Conservation (phyloP, 2,113 vertebrate genomes). For the Antechinus flavipes region DNA sequence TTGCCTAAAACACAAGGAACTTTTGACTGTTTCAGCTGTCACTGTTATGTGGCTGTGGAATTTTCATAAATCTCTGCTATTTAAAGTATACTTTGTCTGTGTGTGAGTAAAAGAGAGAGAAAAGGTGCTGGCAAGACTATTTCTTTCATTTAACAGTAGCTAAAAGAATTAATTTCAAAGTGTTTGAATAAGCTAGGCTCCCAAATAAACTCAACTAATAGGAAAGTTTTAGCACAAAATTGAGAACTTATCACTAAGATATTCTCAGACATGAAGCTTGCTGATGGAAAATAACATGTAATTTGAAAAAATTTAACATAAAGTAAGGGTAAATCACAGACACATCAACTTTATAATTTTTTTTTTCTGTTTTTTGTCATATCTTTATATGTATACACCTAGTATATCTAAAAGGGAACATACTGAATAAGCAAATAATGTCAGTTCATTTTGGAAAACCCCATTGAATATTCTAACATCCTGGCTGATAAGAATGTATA, state of each 20-base stretch:
- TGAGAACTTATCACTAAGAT: neutral
- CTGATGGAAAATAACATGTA: neutral
- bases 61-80: conserved; percentile 29
- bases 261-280: neutral
- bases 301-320: neutral
- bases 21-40: neutral
- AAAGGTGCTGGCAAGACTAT: conserved; percentile 25
- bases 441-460: conserved; percentile 25
- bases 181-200: conserved; percentile 34
- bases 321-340: neutral
- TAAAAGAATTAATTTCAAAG: conserved; percentile 46
- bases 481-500: neutral
- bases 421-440: conserved; percentile 13
- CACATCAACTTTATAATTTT: neutral
- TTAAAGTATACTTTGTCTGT: conserved; percentile 41
- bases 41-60: neutral
- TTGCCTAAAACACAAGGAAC: neutral
- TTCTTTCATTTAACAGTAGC: conserved; percentile 56
- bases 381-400: neutral
- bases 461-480: neutral
- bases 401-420: conserved; percentile 16
- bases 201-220: conserved; percentile 40
- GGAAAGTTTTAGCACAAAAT: conserved; percentile 28
- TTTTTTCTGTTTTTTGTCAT: conserved; percentile 2
- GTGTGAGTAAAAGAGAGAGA: conserved; percentile 23